Base-by-base conservation (phyloP, 2,797 vertebrate species). In the Gallinago solitaria region DNA sequence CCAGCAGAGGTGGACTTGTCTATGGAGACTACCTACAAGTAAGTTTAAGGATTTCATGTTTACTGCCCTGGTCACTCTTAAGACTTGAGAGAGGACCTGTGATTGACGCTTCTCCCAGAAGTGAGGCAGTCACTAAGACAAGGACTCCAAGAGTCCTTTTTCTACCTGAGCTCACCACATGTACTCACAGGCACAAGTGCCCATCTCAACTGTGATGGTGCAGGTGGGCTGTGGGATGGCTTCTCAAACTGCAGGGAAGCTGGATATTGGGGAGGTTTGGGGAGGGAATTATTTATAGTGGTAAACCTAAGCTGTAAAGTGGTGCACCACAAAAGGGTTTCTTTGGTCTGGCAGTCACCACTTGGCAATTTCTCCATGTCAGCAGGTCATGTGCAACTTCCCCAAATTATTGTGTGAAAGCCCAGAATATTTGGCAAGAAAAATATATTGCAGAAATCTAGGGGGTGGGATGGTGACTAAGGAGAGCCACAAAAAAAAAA, bases 11-110 rank as follows among this genome's bases (percentile, higher is more conserved):
- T 86, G 98, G 98, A 16, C 98, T 99, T 71, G 95, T 98, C 88
- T 99, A 99, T 24, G 98, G 99, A 39, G 98, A 99, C 79, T 99
- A 99, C 81, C 96, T 99, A 51, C 98, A 99, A 96, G 99, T 99
- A 98, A 97, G 97, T 96, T 47, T 23, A 35, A 83, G 11, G 18
- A 41, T 51, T 85, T 48, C 2, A 24, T 25, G 9, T 48, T 64
- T 70, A 68, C 16, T 53, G 9, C 20, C 7, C 35, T 59, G 27
- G 16, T 59, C 6, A 2, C 32, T 64, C 13, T n/a, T 59, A 35
- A 1, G 5, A 16, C 25, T 61, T 86, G 53, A 87, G 61, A 25
- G 19, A 63, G 59, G n/a, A 60, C 15, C 15, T 16, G 19, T 21
- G 48, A 33, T 2, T 61, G 57, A 17, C 1, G 1, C 18, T 82